Percentiles rank a stretch among this genome's conserved stretches.
Conservation (phyloP, 2,888 invertebrate genomes). For the Bellardia bayeri region DNA sequence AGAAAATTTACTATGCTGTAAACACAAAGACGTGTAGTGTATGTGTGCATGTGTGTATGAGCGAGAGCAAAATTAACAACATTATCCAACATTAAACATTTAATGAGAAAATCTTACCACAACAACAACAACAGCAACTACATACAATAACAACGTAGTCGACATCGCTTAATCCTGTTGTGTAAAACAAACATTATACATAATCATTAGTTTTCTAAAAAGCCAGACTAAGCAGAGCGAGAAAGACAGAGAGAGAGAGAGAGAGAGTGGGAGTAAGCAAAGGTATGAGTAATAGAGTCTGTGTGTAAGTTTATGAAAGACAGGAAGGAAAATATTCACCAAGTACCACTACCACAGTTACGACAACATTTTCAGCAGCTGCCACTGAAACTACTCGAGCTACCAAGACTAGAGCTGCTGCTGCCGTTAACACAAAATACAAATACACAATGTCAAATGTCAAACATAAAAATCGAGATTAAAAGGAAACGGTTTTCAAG, state of each 20-base stretch:
- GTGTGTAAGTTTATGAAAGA: slow-evolving; percentile 30
- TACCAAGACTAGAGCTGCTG: slow-evolving; percentile 11
- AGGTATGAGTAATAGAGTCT: neutral
- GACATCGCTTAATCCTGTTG: slow-evolving; percentile 35
- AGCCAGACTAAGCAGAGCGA: neutral
- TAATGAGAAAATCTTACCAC: slow-evolving; percentile 36
- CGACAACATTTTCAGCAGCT: neutral
- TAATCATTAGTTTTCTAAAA: slow-evolving; percentile 39
- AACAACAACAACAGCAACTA: slow-evolving; percentile 1
- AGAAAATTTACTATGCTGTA: slow-evolving; percentile 34
- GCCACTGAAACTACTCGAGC: slow-evolving; percentile 9
- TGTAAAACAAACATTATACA: slow-evolving; percentile 29
- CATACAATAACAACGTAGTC: slow-evolving; percentile 4
- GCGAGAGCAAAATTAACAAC: slow-evolving; percentile 24
- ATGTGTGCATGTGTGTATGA: neutral
- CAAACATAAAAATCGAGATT: slow-evolving; percentile 65
- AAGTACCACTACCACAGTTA: neutral
- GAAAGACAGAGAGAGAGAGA: no score
- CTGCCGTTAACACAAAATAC: slow-evolving; percentile 13
- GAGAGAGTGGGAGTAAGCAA: no score
- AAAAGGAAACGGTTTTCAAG: slow-evolving; percentile 56
- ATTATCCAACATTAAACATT: slow-evolving; percentile 35
- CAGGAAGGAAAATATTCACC: slow-evolving; percentile 38
- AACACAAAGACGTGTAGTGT: neutral
- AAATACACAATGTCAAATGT: slow-evolving; percentile 69